A percentile compares a stretch with the other conserved stretches of the same genome.
phyloP scores from a whole-genome alignment of 2,888 invertebrate genomes.

The Scelioninae gen. 1 region DNA sequence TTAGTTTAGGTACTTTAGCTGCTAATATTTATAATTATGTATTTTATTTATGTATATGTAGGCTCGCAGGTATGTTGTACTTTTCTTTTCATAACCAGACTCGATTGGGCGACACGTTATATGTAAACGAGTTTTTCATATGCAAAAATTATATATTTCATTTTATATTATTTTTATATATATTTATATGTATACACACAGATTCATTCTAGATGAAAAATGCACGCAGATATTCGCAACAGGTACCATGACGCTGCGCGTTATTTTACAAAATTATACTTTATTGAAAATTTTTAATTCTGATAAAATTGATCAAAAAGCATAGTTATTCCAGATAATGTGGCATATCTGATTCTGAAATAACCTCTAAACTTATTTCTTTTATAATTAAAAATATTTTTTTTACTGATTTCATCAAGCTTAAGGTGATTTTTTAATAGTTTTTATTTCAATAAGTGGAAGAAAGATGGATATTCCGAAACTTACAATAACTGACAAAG shows the following conservation, averaged over 20 bases:
- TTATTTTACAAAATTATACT: conserved; percentile 6
- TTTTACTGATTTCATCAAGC: no score
- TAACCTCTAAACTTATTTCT: no score
- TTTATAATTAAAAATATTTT: no score
- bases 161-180: conserved; percentile 57
- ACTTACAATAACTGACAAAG: no score
- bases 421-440: no score
- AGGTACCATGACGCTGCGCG: conserved; percentile 41
- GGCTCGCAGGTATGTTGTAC: conserved; percentile 74
- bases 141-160: conserved; percentile 67
- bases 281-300: no score
- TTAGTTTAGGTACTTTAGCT: conserved; percentile 67
- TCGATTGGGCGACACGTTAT: conserved; percentile 69
- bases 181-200: conserved; percentile 45
- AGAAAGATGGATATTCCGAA: no score
- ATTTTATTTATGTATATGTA: conserved; percentile 72
- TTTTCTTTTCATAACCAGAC: conserved; percentile 66
- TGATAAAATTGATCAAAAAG: no score
- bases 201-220: conserved; percentile 64
- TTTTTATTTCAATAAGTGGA: no score
- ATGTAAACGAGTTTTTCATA: conserved; percentile 64
- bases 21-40: conserved; percentile 70
- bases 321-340: no score
- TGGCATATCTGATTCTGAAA: no score
- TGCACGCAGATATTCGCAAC: conserved; percentile 57